These are phyloP conservation scores for Umimayanthus chanpuru DNA, from an alignment of 92 coral and sea anemone species.

Conservation along the genomic window DNA sequence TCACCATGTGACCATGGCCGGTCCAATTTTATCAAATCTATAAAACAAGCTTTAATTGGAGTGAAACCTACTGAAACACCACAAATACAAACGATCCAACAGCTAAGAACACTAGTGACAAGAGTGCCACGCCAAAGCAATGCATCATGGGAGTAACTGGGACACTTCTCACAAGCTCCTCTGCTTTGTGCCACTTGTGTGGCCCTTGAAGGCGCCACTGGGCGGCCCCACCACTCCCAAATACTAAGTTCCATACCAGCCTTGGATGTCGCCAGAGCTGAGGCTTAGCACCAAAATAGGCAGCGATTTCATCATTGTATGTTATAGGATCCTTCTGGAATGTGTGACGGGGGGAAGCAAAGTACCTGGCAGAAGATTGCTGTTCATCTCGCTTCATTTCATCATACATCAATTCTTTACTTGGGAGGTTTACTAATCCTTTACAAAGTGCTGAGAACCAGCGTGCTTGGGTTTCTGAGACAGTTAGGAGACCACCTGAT, in stretches of 20 bases:
- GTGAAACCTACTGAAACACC: not conserved
- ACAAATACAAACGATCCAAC: slow-evolving; percentile 8
- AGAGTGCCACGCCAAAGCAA: slow-evolving; percentile 45
- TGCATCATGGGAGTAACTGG: slow-evolving; percentile 81
- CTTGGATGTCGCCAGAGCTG: slow-evolving; percentile 78
- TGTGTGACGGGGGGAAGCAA: slow-evolving; percentile 75
- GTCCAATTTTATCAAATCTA: too few species aligned
- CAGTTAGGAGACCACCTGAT: slow-evolving; percentile 77
- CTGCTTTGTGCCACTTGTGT: slow-evolving; percentile 71
- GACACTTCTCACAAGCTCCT: slow-evolving; percentile 55
- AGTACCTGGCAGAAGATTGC: slow-evolving; percentile 47
- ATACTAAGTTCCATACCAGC: slow-evolving; percentile 67
- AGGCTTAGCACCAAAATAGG: slow-evolving; percentile 81
- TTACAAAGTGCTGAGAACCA: slow-evolving; percentile 86
- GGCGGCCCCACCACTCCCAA: slow-evolving; percentile 77
- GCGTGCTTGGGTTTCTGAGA: slow-evolving; percentile 83
- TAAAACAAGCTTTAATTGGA: not conserved
- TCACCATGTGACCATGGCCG: too few species aligned
- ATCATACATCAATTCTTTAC: slow-evolving; percentile 48
- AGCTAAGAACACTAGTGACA: slow-evolving; percentile 47
- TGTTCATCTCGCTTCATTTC: slow-evolving; percentile 53
- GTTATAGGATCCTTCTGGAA: slow-evolving; percentile 76
- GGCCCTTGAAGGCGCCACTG: slow-evolving; percentile 87
- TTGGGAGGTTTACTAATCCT: slow-evolving; percentile 64
- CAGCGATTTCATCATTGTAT: slow-evolving; percentile 71